phyloP scores from a whole-genome alignment of 2,113 vertebrate genomes.

The Leptosomus discolor region DNA sequence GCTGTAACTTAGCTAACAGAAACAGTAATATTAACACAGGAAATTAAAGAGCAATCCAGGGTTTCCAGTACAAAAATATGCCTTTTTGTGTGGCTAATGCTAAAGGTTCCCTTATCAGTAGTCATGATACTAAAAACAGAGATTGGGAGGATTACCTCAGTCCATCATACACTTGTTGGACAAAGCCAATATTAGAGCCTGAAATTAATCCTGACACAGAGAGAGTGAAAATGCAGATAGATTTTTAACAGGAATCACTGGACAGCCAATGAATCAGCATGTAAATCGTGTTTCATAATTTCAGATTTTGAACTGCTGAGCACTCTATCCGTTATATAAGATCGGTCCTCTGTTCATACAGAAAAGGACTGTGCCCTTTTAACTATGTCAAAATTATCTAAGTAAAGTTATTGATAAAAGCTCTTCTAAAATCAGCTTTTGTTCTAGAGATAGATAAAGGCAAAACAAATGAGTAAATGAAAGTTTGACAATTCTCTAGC shows the following conservation, averaged over 20 bases:
- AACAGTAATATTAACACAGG: background rate
- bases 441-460: background rate
- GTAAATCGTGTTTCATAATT: background rate
- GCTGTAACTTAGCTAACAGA: background rate
- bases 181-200: constrained; percentile 13
- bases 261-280: background rate
- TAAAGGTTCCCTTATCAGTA: background rate
- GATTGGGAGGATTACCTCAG: background rate
- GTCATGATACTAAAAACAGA: background rate
- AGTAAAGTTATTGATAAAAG: background rate
- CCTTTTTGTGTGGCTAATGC: background rate
- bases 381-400: background rate
- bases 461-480: background rate
- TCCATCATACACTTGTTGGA: background rate
- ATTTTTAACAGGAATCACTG: background rate
- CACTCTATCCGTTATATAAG: background rate
- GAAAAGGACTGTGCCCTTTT: background rate
- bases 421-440: background rate
- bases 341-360: background rate
- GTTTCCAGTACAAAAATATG: background rate
- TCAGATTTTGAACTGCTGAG: background rate
- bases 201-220: background rate
- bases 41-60: background rate
- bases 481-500: background rate
- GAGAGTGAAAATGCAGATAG: background rate